phyloP scores from a whole-genome alignment of 2,797 vertebrate genomes.

The Aulostomus chinensis region DNA sequence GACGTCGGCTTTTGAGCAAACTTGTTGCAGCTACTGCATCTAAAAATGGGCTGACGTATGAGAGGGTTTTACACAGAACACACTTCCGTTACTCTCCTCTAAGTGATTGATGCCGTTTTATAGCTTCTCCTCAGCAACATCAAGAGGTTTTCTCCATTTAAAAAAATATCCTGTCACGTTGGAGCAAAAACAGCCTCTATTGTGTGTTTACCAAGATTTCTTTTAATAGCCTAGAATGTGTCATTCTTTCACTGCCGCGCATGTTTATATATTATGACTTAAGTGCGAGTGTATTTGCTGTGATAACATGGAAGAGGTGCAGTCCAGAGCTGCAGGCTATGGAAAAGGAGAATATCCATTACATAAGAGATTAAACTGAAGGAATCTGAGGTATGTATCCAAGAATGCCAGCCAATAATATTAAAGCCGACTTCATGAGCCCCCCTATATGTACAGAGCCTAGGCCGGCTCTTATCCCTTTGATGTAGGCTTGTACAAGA shows the following conservation, averaged over 20 bases:
- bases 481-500: conserved; percentile 58
- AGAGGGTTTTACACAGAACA: conserved; percentile 22
- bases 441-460: conserved; percentile 36
- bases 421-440: conserved; percentile 50
- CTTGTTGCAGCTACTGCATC: too few species aligned
- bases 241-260: conserved; percentile 14
- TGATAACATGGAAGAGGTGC: conserved; percentile 53
- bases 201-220: conserved; percentile 11
- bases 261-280: conserved; percentile 42
- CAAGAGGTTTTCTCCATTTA: too few species aligned
- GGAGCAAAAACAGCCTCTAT: too few species aligned
- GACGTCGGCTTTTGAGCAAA: too few species aligned
- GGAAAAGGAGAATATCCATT: conserved; percentile 73
- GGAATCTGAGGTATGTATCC: conserved; percentile 76
- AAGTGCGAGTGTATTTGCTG: conserved; percentile 43
- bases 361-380: conserved; percentile 79
- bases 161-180: too few species aligned
- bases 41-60: too few species aligned
- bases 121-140: too few species aligned
- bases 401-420: conserved; percentile 60
- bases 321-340: conserved; percentile 39
- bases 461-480: conserved; percentile 51
- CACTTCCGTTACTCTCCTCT: too few species aligned
- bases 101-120: conserved; percentile 32
- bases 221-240: conserved; percentile 44